Conservation (phyloP, 2,113 vertebrate genomes). For the Nanorana parkeri region DNA sequence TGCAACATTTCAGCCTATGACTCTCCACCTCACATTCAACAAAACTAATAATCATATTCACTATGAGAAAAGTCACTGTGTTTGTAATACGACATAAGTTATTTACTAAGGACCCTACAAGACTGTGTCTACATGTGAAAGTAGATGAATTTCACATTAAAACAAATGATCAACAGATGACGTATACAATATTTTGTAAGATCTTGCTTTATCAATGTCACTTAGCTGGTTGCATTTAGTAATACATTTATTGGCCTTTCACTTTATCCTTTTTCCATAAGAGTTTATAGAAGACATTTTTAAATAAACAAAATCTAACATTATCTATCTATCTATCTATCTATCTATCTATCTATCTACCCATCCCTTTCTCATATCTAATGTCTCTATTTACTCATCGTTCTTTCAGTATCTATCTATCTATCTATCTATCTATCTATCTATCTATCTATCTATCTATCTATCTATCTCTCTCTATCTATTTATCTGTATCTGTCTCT, state of each 20-base stretch:
- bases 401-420: conserved; percentile 1
- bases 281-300: too few species aligned
- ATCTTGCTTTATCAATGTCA: too few species aligned
- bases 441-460: conserved; percentile 5
- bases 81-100: conserved; percentile 6
- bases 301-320: too few species aligned
- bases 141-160: background rate
- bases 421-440: background rate
- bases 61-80: background rate
- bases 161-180: too few species aligned
- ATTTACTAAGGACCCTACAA: background rate
- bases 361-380: background rate
- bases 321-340: conserved; percentile 16
- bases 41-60: background rate
- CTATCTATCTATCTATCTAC: conserved; percentile 5
- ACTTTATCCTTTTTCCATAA: too few species aligned
- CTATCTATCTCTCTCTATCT: background rate
- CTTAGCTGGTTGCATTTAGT: too few species aligned
- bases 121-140: too few species aligned
- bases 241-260: too few species aligned
- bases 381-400: background rate
- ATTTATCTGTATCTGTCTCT: background rate
- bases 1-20: background rate
- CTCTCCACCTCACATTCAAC: background rate
- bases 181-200: too few species aligned